Percentiles rank a stretch among this genome's conserved stretches.
Evolutionary conservation across 1,140 invertebrate species (phyloP).

Genomic region (Drosophila suzukii): DNA sequence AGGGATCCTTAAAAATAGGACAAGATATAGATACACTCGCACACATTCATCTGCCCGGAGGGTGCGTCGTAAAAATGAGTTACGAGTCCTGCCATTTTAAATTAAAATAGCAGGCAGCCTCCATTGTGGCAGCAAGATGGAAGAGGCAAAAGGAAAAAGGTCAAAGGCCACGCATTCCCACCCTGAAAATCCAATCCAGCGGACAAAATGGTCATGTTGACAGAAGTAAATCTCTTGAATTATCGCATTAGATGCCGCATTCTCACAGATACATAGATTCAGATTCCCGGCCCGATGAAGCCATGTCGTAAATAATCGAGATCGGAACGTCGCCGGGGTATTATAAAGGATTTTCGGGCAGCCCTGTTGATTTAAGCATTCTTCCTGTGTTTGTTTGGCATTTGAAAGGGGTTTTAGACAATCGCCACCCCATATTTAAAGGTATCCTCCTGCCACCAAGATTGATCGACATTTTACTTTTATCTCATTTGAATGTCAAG

Average conservation of each 20-base stretch:
- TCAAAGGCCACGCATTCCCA: slow-evolving; percentile 78
- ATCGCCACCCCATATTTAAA: slow-evolving; percentile 20
- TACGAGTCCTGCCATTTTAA: slow-evolving; percentile 84
- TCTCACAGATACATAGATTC: slow-evolving; percentile 54
- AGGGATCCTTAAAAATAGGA: slow-evolving; percentile 75
- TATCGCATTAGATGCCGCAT: slow-evolving; percentile 82
- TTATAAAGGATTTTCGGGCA: slow-evolving; percentile 78
- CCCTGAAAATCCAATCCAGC: slow-evolving; percentile 43
- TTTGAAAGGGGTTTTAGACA: slow-evolving; percentile 28
- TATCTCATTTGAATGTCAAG: background rate
- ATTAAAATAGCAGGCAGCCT: slow-evolving; percentile 78
- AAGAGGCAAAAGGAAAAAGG: slow-evolving; percentile 53
- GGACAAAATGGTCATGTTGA: slow-evolving; percentile 83
- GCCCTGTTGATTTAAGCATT: slow-evolving; percentile 65
- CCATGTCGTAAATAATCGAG: slow-evolving; percentile 79
- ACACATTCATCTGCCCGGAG: slow-evolving; percentile 57
- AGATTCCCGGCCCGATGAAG: slow-evolving; percentile 73
- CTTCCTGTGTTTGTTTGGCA: slow-evolving; percentile 29
- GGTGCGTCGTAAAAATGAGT: slow-evolving; percentile 84
- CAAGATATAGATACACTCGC: slow-evolving; percentile 34
- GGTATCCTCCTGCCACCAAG: background rate
- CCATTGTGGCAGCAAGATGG: slow-evolving; percentile 62
- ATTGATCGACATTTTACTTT: background rate
- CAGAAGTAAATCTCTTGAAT: slow-evolving; percentile 84
- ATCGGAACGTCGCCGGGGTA: slow-evolving; percentile 60